These are phyloP conservation scores for Microchrysa polita DNA, from an alignment of 2,888 invertebrate genomes.

Conservation along the genomic window DNA sequence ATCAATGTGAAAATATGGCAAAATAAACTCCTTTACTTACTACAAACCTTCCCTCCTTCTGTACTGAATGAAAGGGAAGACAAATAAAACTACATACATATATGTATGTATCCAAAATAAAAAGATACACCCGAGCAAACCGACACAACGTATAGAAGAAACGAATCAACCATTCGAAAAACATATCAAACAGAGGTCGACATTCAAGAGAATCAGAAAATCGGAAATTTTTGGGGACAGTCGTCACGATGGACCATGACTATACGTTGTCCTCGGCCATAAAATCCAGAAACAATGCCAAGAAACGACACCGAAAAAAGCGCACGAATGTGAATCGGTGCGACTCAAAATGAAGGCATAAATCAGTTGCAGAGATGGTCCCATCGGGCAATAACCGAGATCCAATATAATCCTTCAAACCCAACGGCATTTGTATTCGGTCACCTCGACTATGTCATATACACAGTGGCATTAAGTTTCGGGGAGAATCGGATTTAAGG, in stretches of 20 bases:
- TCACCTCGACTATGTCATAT: slow-evolving; percentile 14
- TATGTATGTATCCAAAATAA: neutral
- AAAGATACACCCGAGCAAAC: neutral
- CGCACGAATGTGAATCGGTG: neutral
- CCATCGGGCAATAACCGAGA: slow-evolving; percentile 21
- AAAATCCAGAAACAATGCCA: slow-evolving; percentile 39
- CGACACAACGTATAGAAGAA: neutral
- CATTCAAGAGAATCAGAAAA: neutral
- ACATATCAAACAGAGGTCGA: slow-evolving; percentile 13
- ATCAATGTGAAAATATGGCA: neutral
- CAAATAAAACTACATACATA: no score
- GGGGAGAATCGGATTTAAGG: neutral
- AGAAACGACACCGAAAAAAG: neutral
- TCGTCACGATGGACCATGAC: neutral
- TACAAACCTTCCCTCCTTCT: no score
- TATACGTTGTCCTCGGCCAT: neutral
- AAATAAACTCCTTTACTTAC: neutral
- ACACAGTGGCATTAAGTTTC: neutral
- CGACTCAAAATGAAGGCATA: slow-evolving; percentile 37
- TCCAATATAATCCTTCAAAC: slow-evolving; percentile 37
- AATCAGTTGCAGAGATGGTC: slow-evolving; percentile 36
- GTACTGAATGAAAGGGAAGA: no score
- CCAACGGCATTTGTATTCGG: slow-evolving; percentile 12
- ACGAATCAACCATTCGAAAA: slow-evolving; percentile 13
- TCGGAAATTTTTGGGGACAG: neutral